Evolutionary conservation across 1,140 invertebrate genomes (phyloP), one percentile per base, ranked within the genome.

Genomic region (Acyrthosiphon pisum): DNA sequence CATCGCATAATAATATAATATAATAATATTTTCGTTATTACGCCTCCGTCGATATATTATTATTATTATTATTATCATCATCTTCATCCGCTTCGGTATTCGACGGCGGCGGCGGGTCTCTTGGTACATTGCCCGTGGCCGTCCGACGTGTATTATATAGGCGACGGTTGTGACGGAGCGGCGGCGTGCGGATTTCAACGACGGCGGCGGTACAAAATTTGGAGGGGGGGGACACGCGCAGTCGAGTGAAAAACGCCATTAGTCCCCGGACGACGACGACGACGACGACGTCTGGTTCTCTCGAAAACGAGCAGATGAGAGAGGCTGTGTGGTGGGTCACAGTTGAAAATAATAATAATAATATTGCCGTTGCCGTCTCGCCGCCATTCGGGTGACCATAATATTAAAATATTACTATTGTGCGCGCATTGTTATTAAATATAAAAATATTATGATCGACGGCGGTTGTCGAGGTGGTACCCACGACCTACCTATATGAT

Each of bases 161-260:
- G 41, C 41, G 41, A 41, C 41, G 41, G 41, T 41, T 41, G 41
- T 41, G 41, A 41, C 41, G 41, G 41, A 6, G 87, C 35, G 56
- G 18, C 11, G 53, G 35, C 35, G 30, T n/a, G 60, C 30, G 60
- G 60, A 68, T 68, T 68, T 68, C 60, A 20, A n/a, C 60, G 60
- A 20, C 14, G 60, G 30, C 14, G 60, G 30, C 60, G 60, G 60
- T 30, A 76, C 60, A 18, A n/a, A 76, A 76, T n/a, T 76, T 30
- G 37, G 41, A 30, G 30, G 56, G 68, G 56, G 68, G 90, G 90
- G 60, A 68, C 60, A 91, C 44, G 90, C 90, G 90, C 90, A 91
- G 68, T 91, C 44, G 90, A 91, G 41, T 91, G 90, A 44, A 91
- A 91, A 91, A 91, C 90, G 44, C 60, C 90, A 91, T 81, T 91